Conservation (phyloP, 2,113 vertebrate genomes). For the Chionis minor region DNA sequence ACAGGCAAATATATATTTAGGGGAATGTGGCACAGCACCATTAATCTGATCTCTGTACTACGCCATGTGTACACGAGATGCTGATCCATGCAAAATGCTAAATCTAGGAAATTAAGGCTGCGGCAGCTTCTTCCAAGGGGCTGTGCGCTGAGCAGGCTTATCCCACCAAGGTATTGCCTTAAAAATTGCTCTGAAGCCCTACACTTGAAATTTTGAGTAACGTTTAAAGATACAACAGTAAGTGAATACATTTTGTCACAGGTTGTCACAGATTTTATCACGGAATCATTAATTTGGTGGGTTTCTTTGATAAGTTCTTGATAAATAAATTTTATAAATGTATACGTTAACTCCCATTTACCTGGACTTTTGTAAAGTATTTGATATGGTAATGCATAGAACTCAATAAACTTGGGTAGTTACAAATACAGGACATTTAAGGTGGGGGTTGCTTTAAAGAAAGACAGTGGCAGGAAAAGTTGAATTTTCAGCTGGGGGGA, state of each 20-base stretch:
- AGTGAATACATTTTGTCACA: neutral
- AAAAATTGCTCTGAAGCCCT: neutral
- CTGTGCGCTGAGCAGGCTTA: neutral
- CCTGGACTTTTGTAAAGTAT: neutral
- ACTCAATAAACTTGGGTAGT: neutral
- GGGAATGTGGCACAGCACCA: accelerated
- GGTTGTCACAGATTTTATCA: neutral
- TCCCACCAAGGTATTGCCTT: neutral
- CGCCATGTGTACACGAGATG: accelerated
- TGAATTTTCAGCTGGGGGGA: neutral
- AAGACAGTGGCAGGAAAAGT: neutral
- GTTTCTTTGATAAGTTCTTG: neutral
- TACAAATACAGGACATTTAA: neutral
- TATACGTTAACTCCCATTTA: neutral
- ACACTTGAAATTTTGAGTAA: neutral
- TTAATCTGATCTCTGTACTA: neutral
- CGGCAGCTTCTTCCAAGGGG: neutral
- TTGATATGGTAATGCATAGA: neutral
- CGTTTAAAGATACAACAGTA: neutral
- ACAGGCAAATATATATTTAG: too few species aligned
- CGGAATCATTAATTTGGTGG: neutral
- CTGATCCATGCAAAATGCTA: neutral
- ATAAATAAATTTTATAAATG: neutral
- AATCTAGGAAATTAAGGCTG: neutral
- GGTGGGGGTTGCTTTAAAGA: neutral